Evolutionary conservation across 1,140 invertebrate genomes (phyloP).

Genomic region (Solenopsis fugax): DNA sequence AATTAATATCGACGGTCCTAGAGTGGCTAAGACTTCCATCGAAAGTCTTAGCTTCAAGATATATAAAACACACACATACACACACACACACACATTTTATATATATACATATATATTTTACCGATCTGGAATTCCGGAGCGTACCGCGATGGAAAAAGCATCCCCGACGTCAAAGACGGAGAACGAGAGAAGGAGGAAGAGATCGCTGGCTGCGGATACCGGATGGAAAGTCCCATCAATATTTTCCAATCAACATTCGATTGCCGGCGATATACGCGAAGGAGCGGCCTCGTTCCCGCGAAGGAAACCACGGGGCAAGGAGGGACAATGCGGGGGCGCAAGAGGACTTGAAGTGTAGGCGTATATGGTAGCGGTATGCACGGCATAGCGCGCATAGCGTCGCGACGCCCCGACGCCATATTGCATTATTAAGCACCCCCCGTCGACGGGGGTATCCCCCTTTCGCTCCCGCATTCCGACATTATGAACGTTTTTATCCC

Average conservation of each 20-base stretch:
- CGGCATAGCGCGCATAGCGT: slow-evolving; percentile 85
- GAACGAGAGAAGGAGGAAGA: slow-evolving; percentile 31
- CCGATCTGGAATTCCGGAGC: slow-evolving; percentile 63
- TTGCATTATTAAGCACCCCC: slow-evolving; percentile 86
- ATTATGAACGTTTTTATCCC: slow-evolving; percentile 86
- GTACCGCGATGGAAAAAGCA: slow-evolving; percentile 67
- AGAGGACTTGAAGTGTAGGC: slow-evolving; percentile 74
- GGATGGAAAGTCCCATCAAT: slow-evolving; percentile 79
- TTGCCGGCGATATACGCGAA: slow-evolving; percentile 70
- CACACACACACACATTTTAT: no score
- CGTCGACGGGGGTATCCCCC: slow-evolving; percentile 37
- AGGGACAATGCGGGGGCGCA: slow-evolving; percentile 32
- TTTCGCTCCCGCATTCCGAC: slow-evolving; percentile 82
- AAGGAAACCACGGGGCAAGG: slow-evolving; percentile 16
- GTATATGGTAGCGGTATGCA: slow-evolving; percentile 84
- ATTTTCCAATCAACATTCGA: slow-evolving; percentile 86
- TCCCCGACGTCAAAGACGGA: slow-evolving; percentile 18
- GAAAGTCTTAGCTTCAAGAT: slow-evolving; percentile 7
- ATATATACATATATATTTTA: slow-evolving; percentile 59
- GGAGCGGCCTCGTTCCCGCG: slow-evolving; percentile 29
- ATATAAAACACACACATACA: neutral
- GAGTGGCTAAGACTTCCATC: no score
- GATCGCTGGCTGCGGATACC: slow-evolving; percentile 10
- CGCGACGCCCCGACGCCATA: slow-evolving; percentile 83
- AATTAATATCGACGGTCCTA: slow-evolving; percentile 60